These are phyloP conservation scores for Dioctria linearis DNA, from an alignment of 2,888 invertebrate species.

Conservation along the genomic window DNA sequence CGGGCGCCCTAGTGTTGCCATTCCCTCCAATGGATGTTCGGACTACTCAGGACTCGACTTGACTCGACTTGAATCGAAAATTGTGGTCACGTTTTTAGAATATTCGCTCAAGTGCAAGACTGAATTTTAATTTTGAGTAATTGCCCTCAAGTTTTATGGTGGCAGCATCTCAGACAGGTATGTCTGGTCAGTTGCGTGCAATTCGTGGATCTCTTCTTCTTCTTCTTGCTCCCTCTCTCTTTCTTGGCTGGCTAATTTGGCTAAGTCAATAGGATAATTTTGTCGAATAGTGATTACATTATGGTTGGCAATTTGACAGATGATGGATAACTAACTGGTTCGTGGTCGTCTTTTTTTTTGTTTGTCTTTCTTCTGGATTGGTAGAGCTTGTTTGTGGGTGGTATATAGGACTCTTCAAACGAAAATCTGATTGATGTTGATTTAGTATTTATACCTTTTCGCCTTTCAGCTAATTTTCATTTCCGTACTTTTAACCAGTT, in stretches of 20 bases:
- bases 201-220: not conserved
- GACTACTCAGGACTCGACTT: too few relatives aligned
- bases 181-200: constrained; percentile 39
- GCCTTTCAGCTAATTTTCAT: constrained; percentile 8
- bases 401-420: constrained; percentile 7
- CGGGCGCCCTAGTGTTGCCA: constrained; percentile 21
- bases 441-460: constrained; percentile 11
- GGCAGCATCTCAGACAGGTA: constrained; percentile 23
- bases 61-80: constrained; percentile 18
- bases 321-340: constrained; percentile 39
- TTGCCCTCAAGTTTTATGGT: constrained; percentile 34
- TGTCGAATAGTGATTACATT: constrained; percentile 48
- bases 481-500: constrained; percentile 17
- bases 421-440: constrained; percentile 29
- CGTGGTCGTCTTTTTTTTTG: constrained; percentile 23
- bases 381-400: constrained; percentile 24
- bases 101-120: constrained; percentile 45
- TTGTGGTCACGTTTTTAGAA: constrained; percentile 33
- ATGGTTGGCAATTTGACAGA: constrained; percentile 46
- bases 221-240: not conserved
- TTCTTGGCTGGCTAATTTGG: not conserved
- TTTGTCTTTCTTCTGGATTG: constrained; percentile 1
- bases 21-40: too few relatives aligned
- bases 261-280: constrained; percentile 32
- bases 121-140: constrained; percentile 51